These are phyloP conservation scores for Aquatica leii DNA, from an alignment of 2,888 invertebrate species.

Conservation along the genomic window DNA sequence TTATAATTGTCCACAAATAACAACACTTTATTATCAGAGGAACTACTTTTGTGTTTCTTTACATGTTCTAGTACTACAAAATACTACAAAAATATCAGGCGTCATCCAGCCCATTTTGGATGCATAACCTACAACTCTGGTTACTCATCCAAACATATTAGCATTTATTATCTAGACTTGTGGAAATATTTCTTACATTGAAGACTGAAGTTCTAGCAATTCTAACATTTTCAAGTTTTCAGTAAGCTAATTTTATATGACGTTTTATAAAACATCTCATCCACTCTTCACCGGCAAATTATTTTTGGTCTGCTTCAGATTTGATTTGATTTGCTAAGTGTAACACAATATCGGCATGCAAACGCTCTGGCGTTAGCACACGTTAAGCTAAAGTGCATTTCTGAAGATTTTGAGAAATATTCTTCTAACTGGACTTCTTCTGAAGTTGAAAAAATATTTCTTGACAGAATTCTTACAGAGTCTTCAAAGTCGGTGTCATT, in stretches of 20 bases:
- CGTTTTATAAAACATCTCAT: neutral
- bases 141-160: neutral
- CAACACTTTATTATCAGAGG: constrained; percentile 21
- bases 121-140: neutral
- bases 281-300: neutral
- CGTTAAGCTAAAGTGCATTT: neutral
- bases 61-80: neutral
- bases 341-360: neutral
- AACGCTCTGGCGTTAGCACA: neutral
- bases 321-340: neutral
- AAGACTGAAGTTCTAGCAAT: neutral
- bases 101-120: neutral
- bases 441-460: too few species aligned
- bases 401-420: neutral
- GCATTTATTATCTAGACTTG: neutral
- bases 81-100: neutral
- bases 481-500: constrained; percentile 1
- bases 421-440: too few species aligned
- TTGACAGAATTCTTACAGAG: too few species aligned
- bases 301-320: neutral
- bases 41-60: neutral
- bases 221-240: neutral
- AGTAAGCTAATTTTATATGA: neutral
- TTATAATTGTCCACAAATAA: constrained; percentile 44
- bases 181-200: neutral